Conservation (phyloP, 2,113 vertebrate species). For the Eonycteris spelaea region DNA sequence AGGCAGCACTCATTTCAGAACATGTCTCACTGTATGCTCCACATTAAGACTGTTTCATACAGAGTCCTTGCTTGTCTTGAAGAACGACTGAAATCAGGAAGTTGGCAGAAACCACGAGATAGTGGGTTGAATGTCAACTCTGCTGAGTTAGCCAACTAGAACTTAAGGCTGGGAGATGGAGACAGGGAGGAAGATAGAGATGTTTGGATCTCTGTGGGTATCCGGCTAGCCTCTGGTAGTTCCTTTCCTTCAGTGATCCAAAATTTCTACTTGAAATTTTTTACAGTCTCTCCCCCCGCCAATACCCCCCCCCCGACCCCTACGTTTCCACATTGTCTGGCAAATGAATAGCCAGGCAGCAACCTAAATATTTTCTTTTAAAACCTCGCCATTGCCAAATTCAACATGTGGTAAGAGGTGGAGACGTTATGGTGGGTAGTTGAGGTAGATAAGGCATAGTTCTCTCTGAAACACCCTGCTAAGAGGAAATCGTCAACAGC, state of each 20-base stretch:
- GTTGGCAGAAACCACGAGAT: conserved; percentile 42
- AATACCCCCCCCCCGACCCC: too few species aligned
- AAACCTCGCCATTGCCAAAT: background rate
- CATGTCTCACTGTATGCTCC: background rate
- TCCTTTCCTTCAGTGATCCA: background rate
- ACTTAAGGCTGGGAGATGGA: background rate
- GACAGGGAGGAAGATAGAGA: background rate
- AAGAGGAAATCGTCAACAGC: background rate
- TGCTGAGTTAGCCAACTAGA: background rate
- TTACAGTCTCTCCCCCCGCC: background rate
- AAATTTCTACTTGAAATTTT: background rate
- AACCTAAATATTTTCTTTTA: background rate
- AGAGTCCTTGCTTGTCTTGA: background rate
- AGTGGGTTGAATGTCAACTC: background rate
- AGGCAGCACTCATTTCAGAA: background rate
- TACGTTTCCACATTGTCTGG: background rate
- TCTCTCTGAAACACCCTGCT: background rate
- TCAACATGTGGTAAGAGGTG: background rate
- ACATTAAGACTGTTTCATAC: background rate
- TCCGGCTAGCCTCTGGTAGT: background rate
- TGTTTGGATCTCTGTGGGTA: background rate
- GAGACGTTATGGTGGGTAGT: background rate
- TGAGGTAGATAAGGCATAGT: background rate
- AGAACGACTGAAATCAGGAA: conserved; percentile 56
- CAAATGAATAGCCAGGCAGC: background rate